Base-by-base conservation (phyloP, 1,140 invertebrate genomes). In the Formica exsecta region DNA sequence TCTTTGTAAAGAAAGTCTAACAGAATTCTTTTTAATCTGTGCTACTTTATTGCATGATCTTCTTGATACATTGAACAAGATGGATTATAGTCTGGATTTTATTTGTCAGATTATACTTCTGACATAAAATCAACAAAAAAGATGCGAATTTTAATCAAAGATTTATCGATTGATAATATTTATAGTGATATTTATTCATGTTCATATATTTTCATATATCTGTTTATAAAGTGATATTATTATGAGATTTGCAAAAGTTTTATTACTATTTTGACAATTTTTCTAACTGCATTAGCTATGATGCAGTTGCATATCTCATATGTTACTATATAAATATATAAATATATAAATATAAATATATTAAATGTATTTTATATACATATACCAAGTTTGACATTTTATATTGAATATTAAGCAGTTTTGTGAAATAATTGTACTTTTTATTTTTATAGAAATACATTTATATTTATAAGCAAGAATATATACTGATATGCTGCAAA, bases 81-180 rank as follows among this genome's bases (percentile, higher is more conserved):
- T 77, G 62, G 29, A 48, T 41, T 32, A 25, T 22, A 75, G 54
- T 75, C 59, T 38, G 7, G 32, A 25, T 22, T 2, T 54, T 73
- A 51, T 48, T 51, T 54, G 22, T 75, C 22, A 41, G 73, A 75
- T 61, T 75, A 29, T 6, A 29, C 9, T 76, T 76, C 57, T 75
- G 54, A 75, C 22, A 38, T 41, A 32, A 13, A 75, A 75, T 62
- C 13, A 61, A 59, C 0, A 11, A 59, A 59, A 74, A 9, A 76
- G 25, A 29, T 64, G 29, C 29, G 29, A 51, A 51, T 51, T 51
- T 51, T 51, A 51, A 51, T 51, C 16, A 51, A 51, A 51, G 16
- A 51, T 51, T 6, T 13, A 48, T 11, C 4, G 16, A 16, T 51
- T 51, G 48, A 51, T 51, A 25, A 25, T 59, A 76, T 62, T 75